Evolutionary conservation across 2,113 vertebrate genomes (phyloP), one percentile per base, ranked within the genome.

Genomic region (Hoplias malabaricus): DNA sequence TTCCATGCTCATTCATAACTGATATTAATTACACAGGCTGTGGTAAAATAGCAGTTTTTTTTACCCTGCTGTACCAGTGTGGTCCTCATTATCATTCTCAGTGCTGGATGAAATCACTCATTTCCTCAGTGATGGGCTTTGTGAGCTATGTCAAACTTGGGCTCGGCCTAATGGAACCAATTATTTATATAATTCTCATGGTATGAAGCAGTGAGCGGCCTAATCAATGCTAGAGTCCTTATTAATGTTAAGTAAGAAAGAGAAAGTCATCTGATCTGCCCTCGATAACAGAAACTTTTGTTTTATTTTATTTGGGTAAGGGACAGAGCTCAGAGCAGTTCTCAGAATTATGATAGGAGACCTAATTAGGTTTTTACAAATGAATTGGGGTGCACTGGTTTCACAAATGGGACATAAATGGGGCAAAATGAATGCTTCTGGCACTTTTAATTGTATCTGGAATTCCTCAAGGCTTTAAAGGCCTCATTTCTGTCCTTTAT

Each of bases 331-430:
- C 19, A 59, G 46, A 82, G 72, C 75, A 57, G 75, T 71, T 56
- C 72, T 11, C 53, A 54, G 53, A 77, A 81, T 79, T 75, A 68
- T 70, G 38, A 79, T 56, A 54, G 38, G 31, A 73, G 71, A 43
- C 79, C 79, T 84, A 84, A 84, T 84, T 84, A 84, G 59, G 75
- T 78, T 75, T n/a, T 75, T 50, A 56, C 61, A 69, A 68, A 81
- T 81, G 9, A 84, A 73, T 50, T 78, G 59, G 67, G 79, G 63
- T 75, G 69, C 38, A 69, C 75, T 75, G 67, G 65, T 72, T 75
- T 69, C 29, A 33, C 25, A 84, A 78, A 21, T 81, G 43, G 76
- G 13, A 71, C 61, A 71, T 74, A 71, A 63, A 38, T 21, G 67
- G 29, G 71, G 65, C 16, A 43, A 81, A 79, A 75, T 27, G 0